Conservation (phyloP, 2,797 vertebrate species). For the Oophaga sylvatica region DNA sequence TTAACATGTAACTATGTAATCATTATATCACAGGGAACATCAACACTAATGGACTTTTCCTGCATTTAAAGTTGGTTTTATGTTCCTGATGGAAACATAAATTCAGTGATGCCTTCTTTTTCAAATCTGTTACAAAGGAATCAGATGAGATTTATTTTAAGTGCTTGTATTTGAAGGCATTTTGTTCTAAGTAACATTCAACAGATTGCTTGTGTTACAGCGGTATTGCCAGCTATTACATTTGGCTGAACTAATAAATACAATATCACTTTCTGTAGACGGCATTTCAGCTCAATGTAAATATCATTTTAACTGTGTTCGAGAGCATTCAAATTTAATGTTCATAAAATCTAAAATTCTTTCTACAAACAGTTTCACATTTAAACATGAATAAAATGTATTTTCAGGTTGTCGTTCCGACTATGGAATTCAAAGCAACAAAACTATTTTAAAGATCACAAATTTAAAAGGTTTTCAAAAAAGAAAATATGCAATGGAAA, state of each 20-base stretch:
- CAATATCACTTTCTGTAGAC: slow-evolving; percentile 18
- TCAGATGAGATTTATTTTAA: slow-evolving; percentile 48
- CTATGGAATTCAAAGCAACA: background rate
- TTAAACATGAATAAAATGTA: slow-evolving; percentile 36
- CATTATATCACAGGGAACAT: slow-evolving; percentile 52
- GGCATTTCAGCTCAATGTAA: slow-evolving; percentile 25
- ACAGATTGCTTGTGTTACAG: slow-evolving; percentile 33
- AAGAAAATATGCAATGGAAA: background rate
- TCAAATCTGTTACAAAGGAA: slow-evolving; percentile 46
- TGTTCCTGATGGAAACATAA: slow-evolving; percentile 53
- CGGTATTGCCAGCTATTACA: slow-evolving; percentile 30
- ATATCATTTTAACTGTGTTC: slow-evolving; percentile 28
- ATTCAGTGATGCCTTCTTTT: slow-evolving; percentile 50
- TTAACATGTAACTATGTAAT: slow-evolving; percentile 58
- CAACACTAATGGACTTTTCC: slow-evolving; percentile 50
- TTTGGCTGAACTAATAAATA: slow-evolving; percentile 26
- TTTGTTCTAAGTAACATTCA: slow-evolving; percentile 49
- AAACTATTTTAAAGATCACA: slow-evolving; percentile 19
- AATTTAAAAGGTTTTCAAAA: slow-evolving; percentile 22
- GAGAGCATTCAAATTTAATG: slow-evolving; percentile 36
- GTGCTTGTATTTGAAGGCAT: slow-evolving; percentile 37
- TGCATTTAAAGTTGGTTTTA: slow-evolving; percentile 51
- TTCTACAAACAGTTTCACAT: slow-evolving; percentile 23
- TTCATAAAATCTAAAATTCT: slow-evolving; percentile 33
- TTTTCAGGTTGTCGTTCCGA: slow-evolving; percentile 7